phyloP scores from a whole-genome alignment of 2,113 vertebrate species.

The Scomber japonicus region DNA sequence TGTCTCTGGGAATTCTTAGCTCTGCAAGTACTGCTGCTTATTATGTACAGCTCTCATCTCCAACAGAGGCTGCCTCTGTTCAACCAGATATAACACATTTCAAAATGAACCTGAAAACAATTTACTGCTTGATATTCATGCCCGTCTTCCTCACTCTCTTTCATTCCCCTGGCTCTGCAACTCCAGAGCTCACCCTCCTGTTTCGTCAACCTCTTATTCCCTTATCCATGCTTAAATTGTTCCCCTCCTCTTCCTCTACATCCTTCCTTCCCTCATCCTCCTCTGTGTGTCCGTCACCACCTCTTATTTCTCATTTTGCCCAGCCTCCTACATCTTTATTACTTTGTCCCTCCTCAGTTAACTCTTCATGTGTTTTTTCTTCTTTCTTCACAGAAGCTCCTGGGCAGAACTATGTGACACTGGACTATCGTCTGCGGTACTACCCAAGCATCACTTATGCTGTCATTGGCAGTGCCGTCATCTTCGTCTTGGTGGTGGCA shows the following conservation, averaged over 20 bases:
- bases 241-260: background rate
- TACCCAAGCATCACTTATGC: conserved; percentile 97
- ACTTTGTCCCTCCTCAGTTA: conserved; percentile 7
- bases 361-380: background rate
- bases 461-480: conserved; percentile 94
- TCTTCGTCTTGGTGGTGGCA: conserved; percentile 95
- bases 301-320: background rate
- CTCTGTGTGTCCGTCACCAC: background rate
- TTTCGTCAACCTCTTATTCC: conserved; percentile 21
- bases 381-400: conserved; percentile 87
- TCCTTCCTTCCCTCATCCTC: background rate
- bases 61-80: conserved; percentile 30
- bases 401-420: conserved; percentile 92
- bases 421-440: conserved; percentile 93
- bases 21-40: conserved; percentile 21
- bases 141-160: conserved; percentile 31
- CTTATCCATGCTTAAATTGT: background rate
- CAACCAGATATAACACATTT: conserved; percentile 50
- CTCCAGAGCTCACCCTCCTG: conserved; percentile 23
- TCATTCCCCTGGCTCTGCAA: conserved; percentile 29
- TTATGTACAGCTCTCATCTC: conserved; percentile 47
- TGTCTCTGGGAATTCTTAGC: conserved; percentile 12
- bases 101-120: conserved; percentile 53
- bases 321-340: background rate
- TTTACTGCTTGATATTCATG: conserved; percentile 56